Percentiles rank a stretch among this genome's conserved stretches.
Conservation (phyloP, 1,140 invertebrate species). For the Hyposmocoma kahamanoa region DNA sequence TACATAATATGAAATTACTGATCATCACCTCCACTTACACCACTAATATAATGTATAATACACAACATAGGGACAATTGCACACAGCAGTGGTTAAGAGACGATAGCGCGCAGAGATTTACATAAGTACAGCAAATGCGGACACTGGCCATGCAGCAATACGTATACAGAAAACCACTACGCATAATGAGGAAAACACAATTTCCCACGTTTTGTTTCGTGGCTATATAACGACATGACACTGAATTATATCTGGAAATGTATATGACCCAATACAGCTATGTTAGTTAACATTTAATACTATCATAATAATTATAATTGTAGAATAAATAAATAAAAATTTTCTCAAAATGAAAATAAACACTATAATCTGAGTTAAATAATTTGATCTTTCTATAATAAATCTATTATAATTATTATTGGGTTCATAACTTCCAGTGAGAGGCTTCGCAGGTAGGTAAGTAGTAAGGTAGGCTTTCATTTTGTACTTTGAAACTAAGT, state of each 20-base stretch:
- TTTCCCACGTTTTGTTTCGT: background rate
- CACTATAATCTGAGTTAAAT: slow-evolving; percentile 52
- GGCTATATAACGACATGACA: slow-evolving; percentile 6
- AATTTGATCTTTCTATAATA: slow-evolving; percentile 50
- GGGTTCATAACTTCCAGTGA: slow-evolving; percentile 41
- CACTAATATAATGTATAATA: slow-evolving; percentile 65
- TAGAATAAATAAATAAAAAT: slow-evolving; percentile 58
- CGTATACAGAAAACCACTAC: too few relatives aligned
- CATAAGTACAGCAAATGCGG: slow-evolving; percentile 46
- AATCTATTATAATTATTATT: slow-evolving; percentile 46
- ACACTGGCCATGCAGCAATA: too few relatives aligned
- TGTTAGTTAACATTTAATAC: slow-evolving; percentile 39
- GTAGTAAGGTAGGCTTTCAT: slow-evolving; percentile 37
- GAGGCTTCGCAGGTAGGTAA: background rate
- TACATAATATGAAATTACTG: slow-evolving; percentile 54
- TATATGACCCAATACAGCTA: slow-evolving; percentile 27
- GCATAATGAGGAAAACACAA: too few relatives aligned
- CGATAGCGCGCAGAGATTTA: slow-evolving; percentile 40
- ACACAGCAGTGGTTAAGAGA: slow-evolving; percentile 51
- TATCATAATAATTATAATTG: slow-evolving; percentile 34
- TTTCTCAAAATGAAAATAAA: slow-evolving; percentile 50
- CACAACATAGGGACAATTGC: slow-evolving; percentile 57
- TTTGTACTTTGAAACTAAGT: slow-evolving; percentile 71
- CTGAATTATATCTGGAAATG: slow-evolving; percentile 33
- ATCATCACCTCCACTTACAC: slow-evolving; percentile 39